Base-by-base conservation (phyloP, 2,888 invertebrate genomes). In the Adela reaumurella region DNA sequence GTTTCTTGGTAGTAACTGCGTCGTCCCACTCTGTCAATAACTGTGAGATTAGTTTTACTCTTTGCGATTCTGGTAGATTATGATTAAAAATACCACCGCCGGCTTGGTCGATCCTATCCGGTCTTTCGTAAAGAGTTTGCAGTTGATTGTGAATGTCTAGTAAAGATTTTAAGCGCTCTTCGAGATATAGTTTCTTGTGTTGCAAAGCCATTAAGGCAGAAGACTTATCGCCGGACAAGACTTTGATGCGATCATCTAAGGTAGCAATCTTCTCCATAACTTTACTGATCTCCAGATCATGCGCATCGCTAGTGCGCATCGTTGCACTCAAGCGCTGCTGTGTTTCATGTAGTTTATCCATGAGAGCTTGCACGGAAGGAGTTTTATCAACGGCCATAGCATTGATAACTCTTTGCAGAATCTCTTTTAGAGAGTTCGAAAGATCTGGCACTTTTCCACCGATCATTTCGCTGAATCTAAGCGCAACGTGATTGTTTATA, bases 1-100 rank as follows among this genome's bases (percentile, higher is more conserved):
- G 68, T 65, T 28, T 74, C 74, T 55, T 63, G n/a, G n/a, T n/a
- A n/a, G n/a, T 67, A 49, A 78, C 56, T 18, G 74, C 74, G 41
- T 63, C 50, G 53, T 76, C 68, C 78, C 78, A 78, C 50, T 70
- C 54, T 54, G 59, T 61, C 53, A 78, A 77, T 45, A 77, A 56
- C 52, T 74, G 67, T n/a, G 74, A 70, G 4, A 76, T 61, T 50
- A 78, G 62, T 17, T 58, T 65, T 55, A 76, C 70, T 20, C 78
- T 66, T 50, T 68, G 64, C 52, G 62, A 63, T 17, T 55, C 19
- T 17, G 74, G 73, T 19, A 78, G 60, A 8, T 55, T 49, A 53
- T 76, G 72, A 54, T 76, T 76, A 53, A 78, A 78, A 53, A 78
- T 70, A 56, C 17, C 17, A 55, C 49, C 46, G 35, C 66, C 62